Evolutionary conservation across 2,888 invertebrate species (phyloP).

Genomic region (Archips xylosteana): DNA sequence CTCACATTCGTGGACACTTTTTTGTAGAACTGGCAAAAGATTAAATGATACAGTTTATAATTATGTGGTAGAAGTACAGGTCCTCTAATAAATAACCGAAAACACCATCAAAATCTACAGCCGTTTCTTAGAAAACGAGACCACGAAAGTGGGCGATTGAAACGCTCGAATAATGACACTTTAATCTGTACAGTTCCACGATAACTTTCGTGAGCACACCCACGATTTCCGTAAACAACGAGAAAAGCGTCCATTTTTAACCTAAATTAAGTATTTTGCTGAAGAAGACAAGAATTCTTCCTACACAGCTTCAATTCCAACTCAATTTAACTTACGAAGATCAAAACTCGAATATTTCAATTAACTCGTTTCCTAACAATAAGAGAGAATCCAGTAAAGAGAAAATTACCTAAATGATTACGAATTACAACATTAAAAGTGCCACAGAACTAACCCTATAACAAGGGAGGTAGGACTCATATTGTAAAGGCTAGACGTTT

Average conservation of each 20-base stretch:
- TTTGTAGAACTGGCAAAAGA: too few species aligned
- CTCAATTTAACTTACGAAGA: conserved; percentile 20
- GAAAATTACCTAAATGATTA: conserved; percentile 35
- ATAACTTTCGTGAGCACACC: too few species aligned
- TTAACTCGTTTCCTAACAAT: conserved; percentile 32
- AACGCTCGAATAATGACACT: too few species aligned
- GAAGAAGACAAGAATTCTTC: neutral
- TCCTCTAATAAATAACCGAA: too few species aligned
- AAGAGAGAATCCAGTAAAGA: conserved; percentile 27
- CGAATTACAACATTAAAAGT: conserved; percentile 7
- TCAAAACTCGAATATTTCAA: conserved; percentile 36
- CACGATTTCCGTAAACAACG: too few species aligned
- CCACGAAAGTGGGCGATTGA: too few species aligned
- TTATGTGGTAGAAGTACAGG: too few species aligned
- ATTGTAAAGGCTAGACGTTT: neutral
- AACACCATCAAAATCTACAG: too few species aligned
- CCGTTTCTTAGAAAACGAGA: too few species aligned
- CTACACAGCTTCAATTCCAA: conserved; percentile 7
- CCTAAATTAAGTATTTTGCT: neutral
- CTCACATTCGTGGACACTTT: too few species aligned
- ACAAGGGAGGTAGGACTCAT: neutral
- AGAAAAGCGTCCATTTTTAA: neutral
- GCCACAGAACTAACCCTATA: neutral
- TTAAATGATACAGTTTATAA: too few species aligned
- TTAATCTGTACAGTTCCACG: too few species aligned